Conservation (phyloP, 2,888 invertebrate species). For the Eueremaeus valkanovi region DNA sequence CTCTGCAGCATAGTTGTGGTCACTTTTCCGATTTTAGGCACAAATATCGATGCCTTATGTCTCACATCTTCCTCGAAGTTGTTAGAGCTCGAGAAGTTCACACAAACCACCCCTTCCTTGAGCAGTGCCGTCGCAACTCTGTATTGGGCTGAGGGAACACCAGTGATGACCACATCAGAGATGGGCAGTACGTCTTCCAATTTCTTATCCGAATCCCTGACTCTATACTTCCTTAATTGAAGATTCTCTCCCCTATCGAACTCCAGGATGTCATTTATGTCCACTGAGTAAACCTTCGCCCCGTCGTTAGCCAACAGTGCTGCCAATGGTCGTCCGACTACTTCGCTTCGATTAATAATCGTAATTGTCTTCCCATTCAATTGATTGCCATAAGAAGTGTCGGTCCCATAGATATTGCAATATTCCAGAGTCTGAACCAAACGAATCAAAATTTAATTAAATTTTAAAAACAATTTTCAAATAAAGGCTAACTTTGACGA, state of each 20-base stretch:
- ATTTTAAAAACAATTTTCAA: neutral
- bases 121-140: slow-evolving; percentile 34
- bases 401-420: slow-evolving; percentile 38
- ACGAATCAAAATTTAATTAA: neutral
- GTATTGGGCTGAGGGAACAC: slow-evolving; percentile 39
- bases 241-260: slow-evolving; percentile 36
- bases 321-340: slow-evolving; percentile 42
- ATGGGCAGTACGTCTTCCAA: slow-evolving; percentile 40
- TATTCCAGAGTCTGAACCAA: slow-evolving; percentile 39
- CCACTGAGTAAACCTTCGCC: slow-evolving; percentile 41
- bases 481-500: slow-evolving; percentile 37
- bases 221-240: slow-evolving; percentile 34
- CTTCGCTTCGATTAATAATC: slow-evolving; percentile 42
- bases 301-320: slow-evolving; percentile 43
- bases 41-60: slow-evolving; percentile 39
- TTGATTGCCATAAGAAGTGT: slow-evolving; percentile 41
- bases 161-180: slow-evolving; percentile 41
- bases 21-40: slow-evolving; percentile 40
- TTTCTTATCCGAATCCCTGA: slow-evolving; percentile 16
- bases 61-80: slow-evolving; percentile 40
- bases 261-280: slow-evolving; percentile 36
- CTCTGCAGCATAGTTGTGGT: slow-evolving; percentile 42
- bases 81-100: slow-evolving; percentile 40
- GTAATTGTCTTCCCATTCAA: slow-evolving; percentile 40
- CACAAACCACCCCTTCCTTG: slow-evolving; percentile 37